Base-by-base conservation (phyloP, 2,888 invertebrate genomes). In the Theretra japonica region DNA sequence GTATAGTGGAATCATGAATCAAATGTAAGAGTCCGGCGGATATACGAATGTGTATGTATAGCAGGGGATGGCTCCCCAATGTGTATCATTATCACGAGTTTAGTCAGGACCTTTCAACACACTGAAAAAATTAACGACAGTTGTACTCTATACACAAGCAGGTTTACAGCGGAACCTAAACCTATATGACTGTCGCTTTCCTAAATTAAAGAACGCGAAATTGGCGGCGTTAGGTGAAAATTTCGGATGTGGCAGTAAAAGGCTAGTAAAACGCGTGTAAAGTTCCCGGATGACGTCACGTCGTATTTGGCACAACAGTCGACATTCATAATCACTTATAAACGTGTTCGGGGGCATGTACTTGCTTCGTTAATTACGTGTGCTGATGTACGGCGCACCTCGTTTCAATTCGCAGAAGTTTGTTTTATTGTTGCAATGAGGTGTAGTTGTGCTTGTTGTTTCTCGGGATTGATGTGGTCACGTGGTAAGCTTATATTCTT, bases 171-270 rank as follows among this genome's bases (percentile, higher is more conserved):
- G 17, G 53, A 53, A 53, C n/a, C 53, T 53, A 53, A n/a, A 53
- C n/a, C 17, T 28, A 28, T 17, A 58, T 17, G 23, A 23, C 58
- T 17, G 2, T 15, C 15, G 41, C 23, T 65, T 65, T 25, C 23
- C 23, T 7, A 65, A 65, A 65, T 65, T 65, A 23, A 65, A 41
- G 65, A 41, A 41, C 48, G 11, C 23, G 23, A 41, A 41, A 48
- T 23, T 23, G 65, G 53, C 23, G n/a, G 41, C 33, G 28, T 60
- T 25, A 17, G 23, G 65, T 65, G 62, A 65, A 62, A 65, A 48
- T 65, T 53, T 65, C 65, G 41, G 23, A 48, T 65, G 65, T 17
- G 41, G 65, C 65, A 65, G 65, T 48, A 48, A 59, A 65, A 65
- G 48, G 23, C 1, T 19, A 19, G 19, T 53, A n/a, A 53, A 50